Conservation (phyloP, 2,888 invertebrate genomes). For the Ommatoiulus sabulosus region DNA sequence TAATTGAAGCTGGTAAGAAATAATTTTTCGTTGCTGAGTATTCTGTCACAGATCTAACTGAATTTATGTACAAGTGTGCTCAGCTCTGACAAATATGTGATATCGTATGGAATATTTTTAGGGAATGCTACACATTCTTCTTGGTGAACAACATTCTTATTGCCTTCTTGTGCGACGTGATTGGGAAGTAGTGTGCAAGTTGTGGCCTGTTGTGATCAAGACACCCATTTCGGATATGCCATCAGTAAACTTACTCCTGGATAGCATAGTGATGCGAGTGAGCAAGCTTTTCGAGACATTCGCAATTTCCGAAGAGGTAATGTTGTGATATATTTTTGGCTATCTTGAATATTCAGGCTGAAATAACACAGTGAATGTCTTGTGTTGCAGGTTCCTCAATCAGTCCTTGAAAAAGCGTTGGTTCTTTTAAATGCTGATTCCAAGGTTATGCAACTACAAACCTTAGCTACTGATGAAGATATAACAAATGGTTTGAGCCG, state of each 20-base stretch:
- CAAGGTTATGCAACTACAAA: background rate
- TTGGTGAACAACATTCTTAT: slow-evolving; percentile 74
- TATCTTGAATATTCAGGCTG: background rate
- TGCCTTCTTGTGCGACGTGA: slow-evolving; percentile 79
- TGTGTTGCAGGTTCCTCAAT: background rate
- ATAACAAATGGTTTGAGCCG: background rate
- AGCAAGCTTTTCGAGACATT: slow-evolving; percentile 63
- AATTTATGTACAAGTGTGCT: too few relatives aligned
- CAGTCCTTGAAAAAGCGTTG: background rate
- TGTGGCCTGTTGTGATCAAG: slow-evolving; percentile 84
- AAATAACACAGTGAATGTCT: background rate
- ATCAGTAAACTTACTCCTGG: slow-evolving; percentile 75
- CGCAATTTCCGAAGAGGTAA: slow-evolving; percentile 60
- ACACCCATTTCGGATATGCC: slow-evolving; percentile 88
- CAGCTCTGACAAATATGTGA: background rate
- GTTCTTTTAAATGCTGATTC: background rate
- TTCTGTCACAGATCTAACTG: too few relatives aligned
- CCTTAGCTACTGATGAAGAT: background rate
- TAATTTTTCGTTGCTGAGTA: too few relatives aligned
- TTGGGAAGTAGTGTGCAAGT: slow-evolving; percentile 77
- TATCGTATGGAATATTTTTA: slow-evolving; percentile 63
- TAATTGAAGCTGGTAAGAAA: too few relatives aligned
- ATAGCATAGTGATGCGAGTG: slow-evolving; percentile 64
- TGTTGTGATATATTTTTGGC: background rate
- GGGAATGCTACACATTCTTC: slow-evolving; percentile 82